phyloP scores from a whole-genome alignment of 2,797 vertebrate species.

The Sebastes vulpes region DNA sequence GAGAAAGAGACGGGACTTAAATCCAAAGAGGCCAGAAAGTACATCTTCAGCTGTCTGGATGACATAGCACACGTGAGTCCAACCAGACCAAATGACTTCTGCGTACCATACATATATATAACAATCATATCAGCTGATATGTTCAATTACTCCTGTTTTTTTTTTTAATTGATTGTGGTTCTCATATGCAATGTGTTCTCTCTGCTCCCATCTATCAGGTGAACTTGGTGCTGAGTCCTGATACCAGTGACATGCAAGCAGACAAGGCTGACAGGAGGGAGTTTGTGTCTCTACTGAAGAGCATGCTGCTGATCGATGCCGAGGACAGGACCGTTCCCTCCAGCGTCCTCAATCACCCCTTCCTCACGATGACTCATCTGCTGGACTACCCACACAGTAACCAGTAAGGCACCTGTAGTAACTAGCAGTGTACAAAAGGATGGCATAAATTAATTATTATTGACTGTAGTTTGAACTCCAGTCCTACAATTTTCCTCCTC shows the following conservation, averaged over 20 bases:
- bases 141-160: background rate
- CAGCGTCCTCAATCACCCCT: slow-evolving; percentile 93
- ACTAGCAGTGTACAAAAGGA: background rate
- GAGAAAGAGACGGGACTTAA: slow-evolving; percentile 98
- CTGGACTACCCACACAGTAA: slow-evolving; percentile 97
- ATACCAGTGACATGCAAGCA: slow-evolving; percentile 93
- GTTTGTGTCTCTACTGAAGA: slow-evolving; percentile 96
- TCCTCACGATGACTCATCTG: slow-evolving; percentile 98
- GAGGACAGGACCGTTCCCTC: slow-evolving; percentile 93
- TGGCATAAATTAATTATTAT: background rate
- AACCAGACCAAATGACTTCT: background rate
- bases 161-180: background rate
- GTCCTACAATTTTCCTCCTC: background rate
- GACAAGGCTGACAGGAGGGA: slow-evolving; percentile 96
- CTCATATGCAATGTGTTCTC: background rate
- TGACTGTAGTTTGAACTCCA: background rate
- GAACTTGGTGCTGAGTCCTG: slow-evolving; percentile 95
- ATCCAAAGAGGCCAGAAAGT: slow-evolving; percentile 99
- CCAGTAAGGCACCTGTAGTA: slow-evolving; percentile 87
- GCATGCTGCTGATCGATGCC: slow-evolving; percentile 96
- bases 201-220: slow-evolving; percentile 81
- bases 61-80: slow-evolving; percentile 96
- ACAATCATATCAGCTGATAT: background rate
- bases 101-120: too few relatives aligned
- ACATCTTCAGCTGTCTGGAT: slow-evolving; percentile 98